phyloP scores from a whole-genome alignment of 2,888 invertebrate genomes.

The Germaria angustata region DNA sequence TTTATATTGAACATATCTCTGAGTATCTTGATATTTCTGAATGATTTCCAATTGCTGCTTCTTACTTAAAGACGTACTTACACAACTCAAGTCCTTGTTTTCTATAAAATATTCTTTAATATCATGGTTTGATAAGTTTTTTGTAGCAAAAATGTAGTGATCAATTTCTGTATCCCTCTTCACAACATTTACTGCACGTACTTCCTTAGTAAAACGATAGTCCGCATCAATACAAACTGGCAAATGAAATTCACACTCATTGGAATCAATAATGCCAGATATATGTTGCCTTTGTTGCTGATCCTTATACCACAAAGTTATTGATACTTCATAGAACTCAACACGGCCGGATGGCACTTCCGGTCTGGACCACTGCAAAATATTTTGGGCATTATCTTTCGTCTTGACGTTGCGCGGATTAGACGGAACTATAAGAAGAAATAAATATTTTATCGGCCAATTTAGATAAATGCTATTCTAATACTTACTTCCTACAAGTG shows the following conservation, averaged over 20 bases:
- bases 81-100: conserved; percentile 65
- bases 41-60: conserved; percentile 28
- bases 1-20: conserved; percentile 61
- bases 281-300: conserved; percentile 64
- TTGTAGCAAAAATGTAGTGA: conserved; percentile 66
- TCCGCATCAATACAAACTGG: conserved; percentile 69
- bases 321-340: conserved; percentile 81
- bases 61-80: conserved; percentile 23
- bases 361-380: conserved; percentile 81
- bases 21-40: conserved; percentile 22
- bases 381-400: conserved; percentile 54
- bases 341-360: conserved; percentile 81
- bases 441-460: neutral
- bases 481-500: conserved; percentile 83
- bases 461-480: neutral
- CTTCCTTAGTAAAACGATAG: conserved; percentile 68
- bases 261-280: conserved; percentile 67
- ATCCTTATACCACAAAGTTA: conserved; percentile 67
- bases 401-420: conserved; percentile 67
- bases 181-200: conserved; percentile 73
- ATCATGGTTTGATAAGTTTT: conserved; percentile 50
- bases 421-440: conserved; percentile 69
- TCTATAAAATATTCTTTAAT: conserved; percentile 20
- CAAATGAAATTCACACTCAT: conserved; percentile 67
- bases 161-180: conserved; percentile 66